Conservation (phyloP, 2,888 invertebrate genomes). For the Argynnis bischoffii region DNA sequence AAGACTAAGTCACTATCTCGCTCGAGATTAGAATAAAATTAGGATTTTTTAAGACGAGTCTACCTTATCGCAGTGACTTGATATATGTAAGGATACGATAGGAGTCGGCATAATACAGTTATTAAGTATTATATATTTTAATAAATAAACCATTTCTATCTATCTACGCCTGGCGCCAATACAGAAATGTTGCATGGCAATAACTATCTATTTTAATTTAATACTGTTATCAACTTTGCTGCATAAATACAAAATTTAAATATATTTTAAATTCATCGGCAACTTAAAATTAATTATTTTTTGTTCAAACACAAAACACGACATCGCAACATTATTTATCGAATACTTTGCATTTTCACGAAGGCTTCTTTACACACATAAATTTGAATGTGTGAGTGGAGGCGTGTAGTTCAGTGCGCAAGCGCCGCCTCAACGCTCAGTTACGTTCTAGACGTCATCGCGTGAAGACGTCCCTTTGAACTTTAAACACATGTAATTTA, state of each 20-base stretch:
- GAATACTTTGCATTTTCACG: slow-evolving; percentile 70
- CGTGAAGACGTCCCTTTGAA: slow-evolving; percentile 52
- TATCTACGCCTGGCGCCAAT: no score
- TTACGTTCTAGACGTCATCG: slow-evolving; percentile 56
- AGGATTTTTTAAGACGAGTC: no score
- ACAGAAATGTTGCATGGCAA: no score
- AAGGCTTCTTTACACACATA: slow-evolving; percentile 54
- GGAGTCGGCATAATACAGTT: no score
- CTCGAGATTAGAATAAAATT: no score
- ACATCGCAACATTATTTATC: slow-evolving; percentile 53
- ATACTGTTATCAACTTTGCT: slow-evolving; percentile 6
- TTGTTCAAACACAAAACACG: slow-evolving; percentile 7
- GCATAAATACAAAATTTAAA: slow-evolving; percentile 5
- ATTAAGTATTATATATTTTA: no score
- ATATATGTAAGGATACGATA: no score
- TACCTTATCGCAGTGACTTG: no score
- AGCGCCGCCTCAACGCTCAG: slow-evolving; percentile 69
- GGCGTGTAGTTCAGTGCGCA: slow-evolving; percentile 63
- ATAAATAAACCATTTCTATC: no score
- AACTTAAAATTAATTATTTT: slow-evolving; percentile 2
- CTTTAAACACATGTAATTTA: slow-evolving; percentile 15
- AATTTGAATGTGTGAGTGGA: slow-evolving; percentile 55
- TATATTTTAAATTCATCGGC: no score
- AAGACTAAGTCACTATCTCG: no score
- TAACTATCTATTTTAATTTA: background rate